phyloP scores from a whole-genome alignment of 2,113 vertebrate genomes.

The Narcine bancroftii region DNA sequence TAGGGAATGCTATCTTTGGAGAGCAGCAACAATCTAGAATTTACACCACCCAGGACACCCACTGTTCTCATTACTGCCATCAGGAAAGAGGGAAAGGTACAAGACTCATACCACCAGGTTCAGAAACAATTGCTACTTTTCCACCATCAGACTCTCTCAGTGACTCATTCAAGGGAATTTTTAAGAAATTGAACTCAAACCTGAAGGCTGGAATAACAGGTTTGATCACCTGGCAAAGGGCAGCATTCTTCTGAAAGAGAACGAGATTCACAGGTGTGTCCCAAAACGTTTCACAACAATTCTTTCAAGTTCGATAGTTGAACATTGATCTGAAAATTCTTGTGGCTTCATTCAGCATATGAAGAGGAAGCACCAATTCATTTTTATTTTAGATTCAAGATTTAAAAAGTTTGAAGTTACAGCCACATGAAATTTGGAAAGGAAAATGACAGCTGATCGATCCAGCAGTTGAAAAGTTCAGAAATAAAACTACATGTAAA shows the following conservation, averaged over 20 bases:
- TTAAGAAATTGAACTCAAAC: background rate
- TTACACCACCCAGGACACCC: no score
- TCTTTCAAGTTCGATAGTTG: background rate
- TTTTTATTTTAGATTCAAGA: background rate
- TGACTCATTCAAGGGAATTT: background rate
- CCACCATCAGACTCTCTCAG: no score
- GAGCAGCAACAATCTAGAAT: no score
- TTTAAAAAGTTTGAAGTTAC: background rate
- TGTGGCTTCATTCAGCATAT: background rate
- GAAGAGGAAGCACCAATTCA: background rate
- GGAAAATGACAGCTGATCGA: background rate
- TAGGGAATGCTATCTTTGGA: no score
- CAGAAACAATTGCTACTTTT: no score
- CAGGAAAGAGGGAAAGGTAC: no score
- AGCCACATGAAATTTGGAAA: background rate
- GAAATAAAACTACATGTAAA: background rate
- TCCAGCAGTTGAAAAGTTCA: background rate
- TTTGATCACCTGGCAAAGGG: background rate
- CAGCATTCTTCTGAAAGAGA: background rate
- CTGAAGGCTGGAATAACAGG: slow-evolving; percentile 14
- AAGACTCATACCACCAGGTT: no score
- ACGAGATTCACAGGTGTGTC: background rate
- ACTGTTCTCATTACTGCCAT: no score
- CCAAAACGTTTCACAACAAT: background rate
- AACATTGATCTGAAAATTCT: no score